These are phyloP conservation scores for Malurus splendens DNA, from an alignment of 2,797 vertebrate genomes.

Conservation along the genomic window DNA sequence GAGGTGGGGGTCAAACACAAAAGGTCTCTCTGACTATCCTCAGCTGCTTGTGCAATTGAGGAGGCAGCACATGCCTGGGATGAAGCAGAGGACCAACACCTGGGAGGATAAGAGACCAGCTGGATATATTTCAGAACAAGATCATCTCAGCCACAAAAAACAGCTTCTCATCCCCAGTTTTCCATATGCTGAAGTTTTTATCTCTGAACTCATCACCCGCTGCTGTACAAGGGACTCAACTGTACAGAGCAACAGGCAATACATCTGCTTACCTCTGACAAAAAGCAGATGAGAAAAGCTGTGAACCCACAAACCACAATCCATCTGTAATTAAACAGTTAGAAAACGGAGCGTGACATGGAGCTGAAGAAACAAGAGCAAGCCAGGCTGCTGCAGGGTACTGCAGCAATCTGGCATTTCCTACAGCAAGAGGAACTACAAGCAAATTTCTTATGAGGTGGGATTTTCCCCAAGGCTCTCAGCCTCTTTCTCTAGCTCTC, in stretches of 20 bases:
- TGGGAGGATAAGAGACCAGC: background rate
- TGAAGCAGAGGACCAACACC: background rate
- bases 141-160: slow-evolving; percentile 7
- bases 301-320: slow-evolving; percentile 16
- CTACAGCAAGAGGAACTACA: background rate
- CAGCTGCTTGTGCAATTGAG: background rate
- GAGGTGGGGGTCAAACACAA: background rate
- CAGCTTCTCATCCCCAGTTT: background rate
- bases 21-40: background rate
- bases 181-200: slow-evolving; percentile 16
- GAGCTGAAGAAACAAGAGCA: background rate
- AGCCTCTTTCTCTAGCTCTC: background rate
- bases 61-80: background rate
- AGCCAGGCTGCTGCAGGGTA: background rate
- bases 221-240: background rate
- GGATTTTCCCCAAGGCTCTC: background rate
- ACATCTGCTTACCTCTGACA: slow-evolving; percentile 37
- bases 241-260: slow-evolving; percentile 28
- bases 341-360: background rate
- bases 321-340: slow-evolving; percentile 17
- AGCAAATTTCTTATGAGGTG: background rate
- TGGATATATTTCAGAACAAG: background rate
- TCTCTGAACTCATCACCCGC: background rate
- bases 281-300: slow-evolving; percentile 48
- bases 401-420: background rate